Evolutionary conservation across 2,797 vertebrate species (phyloP).

Genomic region (Sitta carolinensis): DNA sequence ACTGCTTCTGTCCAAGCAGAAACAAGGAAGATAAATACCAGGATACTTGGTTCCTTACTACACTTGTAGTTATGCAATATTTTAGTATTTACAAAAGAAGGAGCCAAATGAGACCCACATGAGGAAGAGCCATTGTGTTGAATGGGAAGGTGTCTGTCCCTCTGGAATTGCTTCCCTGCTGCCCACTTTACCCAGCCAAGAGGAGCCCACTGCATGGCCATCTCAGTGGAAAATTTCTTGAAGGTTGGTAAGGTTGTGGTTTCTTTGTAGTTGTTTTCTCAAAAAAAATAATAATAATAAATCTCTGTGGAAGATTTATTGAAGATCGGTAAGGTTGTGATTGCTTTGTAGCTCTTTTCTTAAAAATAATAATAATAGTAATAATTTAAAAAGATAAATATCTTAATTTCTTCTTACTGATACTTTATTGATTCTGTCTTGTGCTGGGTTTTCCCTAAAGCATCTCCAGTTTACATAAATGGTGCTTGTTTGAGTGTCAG

Average conservation of each 20-base stretch:
- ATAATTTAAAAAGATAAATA: not conserved
- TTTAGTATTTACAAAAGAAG: not conserved
- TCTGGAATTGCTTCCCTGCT: not conserved
- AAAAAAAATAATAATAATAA: not conserved
- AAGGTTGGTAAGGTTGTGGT: not conserved
- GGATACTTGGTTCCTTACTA: not conserved
- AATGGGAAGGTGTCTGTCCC: no score
- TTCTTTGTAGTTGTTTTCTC: not conserved
- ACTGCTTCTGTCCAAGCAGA: not conserved
- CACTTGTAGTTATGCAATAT: not conserved
- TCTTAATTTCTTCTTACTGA: not conserved
- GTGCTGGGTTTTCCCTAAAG: not conserved
- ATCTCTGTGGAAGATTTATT: not conserved
- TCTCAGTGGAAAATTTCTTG: not conserved
- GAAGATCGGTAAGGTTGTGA: not conserved
- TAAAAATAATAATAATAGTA: not conserved
- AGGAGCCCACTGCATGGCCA: not conserved
- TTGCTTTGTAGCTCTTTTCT: not conserved
- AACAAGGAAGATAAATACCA: not conserved
- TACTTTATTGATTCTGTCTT: not conserved
- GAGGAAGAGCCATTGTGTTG: rapidly evolving
- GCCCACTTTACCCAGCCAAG: not conserved
- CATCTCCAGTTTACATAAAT: not conserved
- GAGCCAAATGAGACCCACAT: not conserved
- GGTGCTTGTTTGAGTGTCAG: not conserved